phyloP scores from a whole-genome alignment of 2,888 invertebrate species.

The Micoletzkya japonica region DNA sequence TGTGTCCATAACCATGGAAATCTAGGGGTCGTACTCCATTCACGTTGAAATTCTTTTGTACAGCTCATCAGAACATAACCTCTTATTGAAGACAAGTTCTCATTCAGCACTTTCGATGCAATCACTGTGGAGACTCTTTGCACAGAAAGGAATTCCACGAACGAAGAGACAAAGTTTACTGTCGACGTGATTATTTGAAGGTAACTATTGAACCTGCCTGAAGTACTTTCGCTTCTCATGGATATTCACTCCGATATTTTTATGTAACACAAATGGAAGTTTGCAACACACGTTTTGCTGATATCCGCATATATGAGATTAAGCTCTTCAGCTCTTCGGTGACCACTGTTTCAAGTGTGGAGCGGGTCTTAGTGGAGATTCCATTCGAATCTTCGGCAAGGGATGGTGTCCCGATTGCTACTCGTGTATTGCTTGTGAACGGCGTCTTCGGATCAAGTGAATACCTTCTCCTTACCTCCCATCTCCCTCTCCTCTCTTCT shows the following conservation, averaged over 20 bases:
- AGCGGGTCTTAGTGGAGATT: slow-evolving; percentile 32
- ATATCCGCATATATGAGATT: no score
- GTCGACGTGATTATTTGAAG: slow-evolving; percentile 84
- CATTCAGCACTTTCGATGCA: slow-evolving; percentile 92
- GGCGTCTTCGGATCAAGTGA: slow-evolving; percentile 35
- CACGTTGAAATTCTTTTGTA: no score
- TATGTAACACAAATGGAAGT: background rate
- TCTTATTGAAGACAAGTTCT: no score
- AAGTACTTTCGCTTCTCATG: background rate
- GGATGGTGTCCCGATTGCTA: slow-evolving; percentile 42
- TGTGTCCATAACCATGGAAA: no score
- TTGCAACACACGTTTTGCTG: background rate
- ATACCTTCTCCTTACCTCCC: no score
- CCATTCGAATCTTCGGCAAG: slow-evolving; percentile 41
- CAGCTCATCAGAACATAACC: no score
- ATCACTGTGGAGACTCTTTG: slow-evolving; percentile 91
- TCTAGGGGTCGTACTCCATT: no score
- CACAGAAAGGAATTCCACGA: slow-evolving; percentile 92
- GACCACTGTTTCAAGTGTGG: slow-evolving; percentile 41
- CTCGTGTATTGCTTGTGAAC: slow-evolving; percentile 37
- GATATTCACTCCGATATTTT: slow-evolving; percentile 1
- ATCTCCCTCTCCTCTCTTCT: no score
- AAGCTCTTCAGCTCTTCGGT: slow-evolving; percentile 30
- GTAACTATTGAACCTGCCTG: slow-evolving; percentile 25
- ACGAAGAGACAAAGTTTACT: slow-evolving; percentile 65